Conservation (phyloP, 2,797 vertebrate species). For the Apogon hyalosoma region DNA sequence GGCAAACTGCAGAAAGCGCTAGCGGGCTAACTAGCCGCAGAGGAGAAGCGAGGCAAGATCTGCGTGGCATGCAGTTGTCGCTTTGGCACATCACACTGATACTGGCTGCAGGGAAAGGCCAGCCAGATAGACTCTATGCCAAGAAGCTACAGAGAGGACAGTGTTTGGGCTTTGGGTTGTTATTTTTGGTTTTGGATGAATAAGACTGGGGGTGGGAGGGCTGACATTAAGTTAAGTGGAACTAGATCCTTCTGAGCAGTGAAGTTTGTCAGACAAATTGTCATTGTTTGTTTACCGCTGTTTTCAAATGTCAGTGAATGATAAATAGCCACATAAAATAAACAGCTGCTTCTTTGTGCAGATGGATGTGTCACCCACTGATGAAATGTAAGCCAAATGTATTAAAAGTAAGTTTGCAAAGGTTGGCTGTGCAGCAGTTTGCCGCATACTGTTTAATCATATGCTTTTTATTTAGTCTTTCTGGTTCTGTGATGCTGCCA, state of each 20-base stretch:
- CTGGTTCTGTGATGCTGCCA: neutral
- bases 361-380: neutral
- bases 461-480: neutral
- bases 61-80: constrained; percentile 70
- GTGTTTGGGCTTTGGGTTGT: constrained; percentile 71
- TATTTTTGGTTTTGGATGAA: constrained; percentile 74
- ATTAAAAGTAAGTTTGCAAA: neutral
- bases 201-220: constrained; percentile 44
- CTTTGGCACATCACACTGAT: constrained; percentile 77
- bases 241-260: constrained; percentile 67
- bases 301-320: constrained; percentile 58
- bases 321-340: constrained; percentile 19
- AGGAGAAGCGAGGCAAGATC: constrained; percentile 61
- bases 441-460: neutral
- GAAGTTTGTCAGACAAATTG: constrained; percentile 60
- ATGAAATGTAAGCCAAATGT: constrained; percentile 2
- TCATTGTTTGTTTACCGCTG: constrained; percentile 49
- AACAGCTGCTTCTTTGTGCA: neutral
- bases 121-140: constrained; percentile 74
- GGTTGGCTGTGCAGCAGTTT: neutral
- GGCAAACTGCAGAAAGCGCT: constrained; percentile 42
- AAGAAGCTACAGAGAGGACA: constrained; percentile 72
- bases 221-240: constrained; percentile 72
- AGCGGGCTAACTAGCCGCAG: constrained; percentile 72
- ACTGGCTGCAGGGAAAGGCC: constrained; percentile 79